These are phyloP conservation scores for Tenthredo notha DNA, from an alignment of 2,888 invertebrate species.

Conservation along the genomic window DNA sequence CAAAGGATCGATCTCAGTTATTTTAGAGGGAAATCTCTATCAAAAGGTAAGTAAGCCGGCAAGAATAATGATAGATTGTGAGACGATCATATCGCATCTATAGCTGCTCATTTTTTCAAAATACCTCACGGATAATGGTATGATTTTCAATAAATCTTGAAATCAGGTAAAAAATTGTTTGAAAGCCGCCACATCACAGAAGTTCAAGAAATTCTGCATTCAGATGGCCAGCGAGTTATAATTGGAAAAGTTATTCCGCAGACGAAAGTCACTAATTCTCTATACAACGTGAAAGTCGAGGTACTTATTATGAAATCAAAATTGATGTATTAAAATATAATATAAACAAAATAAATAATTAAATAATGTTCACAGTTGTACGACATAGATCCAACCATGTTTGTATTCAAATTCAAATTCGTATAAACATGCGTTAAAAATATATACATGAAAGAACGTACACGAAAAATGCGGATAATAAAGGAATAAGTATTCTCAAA, in stretches of 20 bases:
- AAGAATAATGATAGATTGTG: too few species aligned
- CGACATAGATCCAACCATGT: too few species aligned
- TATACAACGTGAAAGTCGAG: not conserved
- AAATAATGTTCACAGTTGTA: not conserved
- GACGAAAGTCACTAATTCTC: not conserved
- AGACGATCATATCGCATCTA: not conserved
- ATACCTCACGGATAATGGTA: not conserved
- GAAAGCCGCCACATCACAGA: not conserved
- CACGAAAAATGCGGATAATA: too few species aligned
- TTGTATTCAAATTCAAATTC: too few species aligned
- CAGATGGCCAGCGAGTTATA: constrained; percentile 1
- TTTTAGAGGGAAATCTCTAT: too few species aligned
- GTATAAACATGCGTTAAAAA: too few species aligned
- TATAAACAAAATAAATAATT: too few species aligned
- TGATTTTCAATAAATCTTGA: not conserved
- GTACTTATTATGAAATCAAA: not conserved
- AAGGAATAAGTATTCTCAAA: too few species aligned
- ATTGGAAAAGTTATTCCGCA: constrained; percentile 6
- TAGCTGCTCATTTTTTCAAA: not conserved
- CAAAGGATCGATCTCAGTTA: too few species aligned
- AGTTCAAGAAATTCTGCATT: not conserved
- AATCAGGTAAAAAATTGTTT: constrained; percentile 5
- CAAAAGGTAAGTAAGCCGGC: too few species aligned
- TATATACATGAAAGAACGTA: too few species aligned
- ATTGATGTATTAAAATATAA: constrained; percentile 15